Evolutionary conservation across 2,797 vertebrate genomes (phyloP), one percentile per base, ranked within the genome.

Genomic region (Macrochelys suwanniensis): DNA sequence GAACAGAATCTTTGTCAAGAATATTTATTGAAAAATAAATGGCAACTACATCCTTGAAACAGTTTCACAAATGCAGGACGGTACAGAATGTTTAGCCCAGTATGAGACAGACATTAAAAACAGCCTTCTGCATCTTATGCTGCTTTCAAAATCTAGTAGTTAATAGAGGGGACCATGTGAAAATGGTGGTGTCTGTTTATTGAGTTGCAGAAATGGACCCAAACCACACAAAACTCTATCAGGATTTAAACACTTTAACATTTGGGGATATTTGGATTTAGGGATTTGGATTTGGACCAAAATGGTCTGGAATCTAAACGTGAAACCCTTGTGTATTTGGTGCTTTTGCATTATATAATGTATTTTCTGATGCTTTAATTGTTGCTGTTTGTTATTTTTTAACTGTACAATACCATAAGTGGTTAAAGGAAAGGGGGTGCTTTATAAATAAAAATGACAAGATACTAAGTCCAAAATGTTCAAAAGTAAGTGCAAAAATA

Each of bases 1-100:
- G 42, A 84, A 10, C 5, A 89, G 83, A 93, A 50, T 57, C 13
- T 86, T 91, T 80, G 17, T 82, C 79, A 59, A 85, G 78, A 42
- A 84, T 92, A 94, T 57, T 0, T 61, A 33, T 80, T 93, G 37
- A 89, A 50, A 88, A 59, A 59, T 59, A 59, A 61, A 31, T 61
- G 42, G 28, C 28, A 79, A 2, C 15, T 89, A 77, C 56, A 4
- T 11, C 50, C 28, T 47, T 85, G 23, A 71, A 91, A 11, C 80
- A 33, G 28, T 59, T 86, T 5, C n/a, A 37, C 85, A 82, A 74
- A 78, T 49, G 81, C 57, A 80, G 25, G 11, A 90, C 89, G 95
- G 76, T 25, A 89, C 21, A 33, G n/a, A 82, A 68, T 89, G 3
- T 71, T 50, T 88, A 0, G 9, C 80, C 8, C 6, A 0, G 81